Base-by-base conservation (phyloP, 2,113 vertebrate species). In the Actenoides lindsayi region DNA sequence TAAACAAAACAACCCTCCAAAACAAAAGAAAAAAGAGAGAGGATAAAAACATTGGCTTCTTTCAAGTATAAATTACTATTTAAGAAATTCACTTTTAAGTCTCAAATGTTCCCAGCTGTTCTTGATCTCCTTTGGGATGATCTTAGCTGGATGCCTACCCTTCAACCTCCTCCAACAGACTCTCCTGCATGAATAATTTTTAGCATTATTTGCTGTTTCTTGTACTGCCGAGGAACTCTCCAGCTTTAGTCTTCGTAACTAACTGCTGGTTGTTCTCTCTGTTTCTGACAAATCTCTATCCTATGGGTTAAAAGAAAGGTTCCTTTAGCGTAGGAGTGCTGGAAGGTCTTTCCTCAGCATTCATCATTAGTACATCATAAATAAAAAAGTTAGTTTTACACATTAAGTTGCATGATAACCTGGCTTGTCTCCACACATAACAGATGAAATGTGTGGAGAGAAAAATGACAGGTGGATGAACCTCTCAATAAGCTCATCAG, bases 71-170 rank as follows among this genome's bases (percentile, higher is more conserved):
- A 79, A 17, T 63, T 65, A 64, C 6, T 59, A 48, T n/a, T 54
- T 79, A 63, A 87, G 18, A 89, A 90, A 77, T 69, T 65, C 18
- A 57, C 50, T 71, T 91, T 64, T 51, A 81, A 77, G n/a, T 69
- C 21, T 83, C 48, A 83, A 48, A 56, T 71, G 23, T 65, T 83
- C 28, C n/a, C 68, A 68, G 39, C 3, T 3, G 15, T 42, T 88
- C 42, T 71, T 75, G 31, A 30, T 41, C 54, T 86, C 37, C 48
- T 75, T 81, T 84, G 67, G 56, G 60, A 74, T 51, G 14, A 35
- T 60, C 21, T 12, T n/a, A 85, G 31, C 48, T 76, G 39, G 19
- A 44, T 51, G 39, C 2, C 25, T 51, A 60, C 25, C 39, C 57
- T 93, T 73, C 46, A 73, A 5, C 33, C 37, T 54, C 37, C 70